Evolutionary conservation across 2,797 vertebrate species (phyloP).

Genomic region (Pangasius larnaudii): DNA sequence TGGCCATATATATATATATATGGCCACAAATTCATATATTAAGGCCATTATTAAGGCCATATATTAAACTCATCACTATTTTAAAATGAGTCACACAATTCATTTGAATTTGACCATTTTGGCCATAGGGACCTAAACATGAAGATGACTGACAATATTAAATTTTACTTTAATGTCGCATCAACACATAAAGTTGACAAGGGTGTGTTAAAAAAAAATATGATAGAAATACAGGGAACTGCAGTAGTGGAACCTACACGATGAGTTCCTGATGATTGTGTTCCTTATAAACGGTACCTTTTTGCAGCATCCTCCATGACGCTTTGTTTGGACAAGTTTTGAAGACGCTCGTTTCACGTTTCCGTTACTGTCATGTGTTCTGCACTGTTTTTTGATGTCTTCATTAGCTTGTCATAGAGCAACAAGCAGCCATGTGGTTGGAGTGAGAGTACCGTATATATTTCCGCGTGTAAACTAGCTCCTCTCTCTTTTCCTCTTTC

Average conservation of each 20-base stretch:
- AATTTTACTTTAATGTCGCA: background rate
- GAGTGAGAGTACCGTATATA: too few relatives aligned
- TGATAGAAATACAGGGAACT: background rate
- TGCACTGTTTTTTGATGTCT: background rate
- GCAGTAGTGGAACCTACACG: background rate
- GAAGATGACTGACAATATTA: background rate
- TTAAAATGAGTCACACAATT: background rate
- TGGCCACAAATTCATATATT: background rate
- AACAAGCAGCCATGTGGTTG: background rate
- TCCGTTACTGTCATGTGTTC: background rate
- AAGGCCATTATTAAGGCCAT: too few relatives aligned
- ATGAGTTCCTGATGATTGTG: background rate
- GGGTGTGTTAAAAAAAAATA: background rate
- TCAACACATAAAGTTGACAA: background rate
- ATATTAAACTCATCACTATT: background rate
- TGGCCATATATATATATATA: background rate
- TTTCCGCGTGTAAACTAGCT: background rate
- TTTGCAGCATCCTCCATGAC: background rate
- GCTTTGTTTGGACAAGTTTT: conserved; percentile 1
- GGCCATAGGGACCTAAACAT: background rate
- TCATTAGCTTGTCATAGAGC: background rate
- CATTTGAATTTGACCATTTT: background rate
- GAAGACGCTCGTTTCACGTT: background rate
- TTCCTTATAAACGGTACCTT: background rate
- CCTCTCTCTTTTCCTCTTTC: conserved; percentile 17